Evolutionary conservation across 1,140 invertebrate species (phyloP).

Genomic region (Laupala kohalensis): DNA sequence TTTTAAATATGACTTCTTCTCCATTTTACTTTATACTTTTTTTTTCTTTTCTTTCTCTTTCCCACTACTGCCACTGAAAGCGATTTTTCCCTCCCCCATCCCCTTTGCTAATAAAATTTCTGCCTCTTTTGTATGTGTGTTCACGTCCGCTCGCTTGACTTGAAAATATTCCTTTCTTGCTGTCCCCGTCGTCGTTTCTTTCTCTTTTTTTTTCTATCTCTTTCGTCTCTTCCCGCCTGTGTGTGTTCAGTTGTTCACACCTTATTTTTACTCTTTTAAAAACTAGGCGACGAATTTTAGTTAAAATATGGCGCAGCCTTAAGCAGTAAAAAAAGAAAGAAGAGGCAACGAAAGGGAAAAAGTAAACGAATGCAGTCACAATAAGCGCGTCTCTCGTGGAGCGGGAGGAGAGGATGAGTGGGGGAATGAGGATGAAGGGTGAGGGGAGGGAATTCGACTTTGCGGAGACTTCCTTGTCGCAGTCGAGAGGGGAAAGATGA

Average conservation of each 20-base stretch:
- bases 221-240: background rate
- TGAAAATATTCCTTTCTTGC: background rate
- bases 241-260: background rate
- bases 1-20: too few species aligned
- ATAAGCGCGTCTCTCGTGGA: background rate
- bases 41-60: background rate
- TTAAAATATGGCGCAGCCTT: background rate
- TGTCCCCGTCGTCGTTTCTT: background rate
- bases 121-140: background rate
- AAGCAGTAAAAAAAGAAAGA: background rate
- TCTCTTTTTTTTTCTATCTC: background rate
- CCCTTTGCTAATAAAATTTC: background rate
- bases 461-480: background rate
- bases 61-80: background rate
- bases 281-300: background rate
- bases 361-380: background rate
- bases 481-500: background rate
- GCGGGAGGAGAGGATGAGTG: too few species aligned
- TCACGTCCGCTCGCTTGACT: background rate
- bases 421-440: too few species aligned
- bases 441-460: background rate
- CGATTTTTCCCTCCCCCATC: background rate
- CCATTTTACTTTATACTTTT: too few species aligned
- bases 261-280: background rate
- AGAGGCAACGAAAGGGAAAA: background rate